phyloP scores from a whole-genome alignment of 2,797 vertebrate species.

The Chiroxiphia lanceolata region DNA sequence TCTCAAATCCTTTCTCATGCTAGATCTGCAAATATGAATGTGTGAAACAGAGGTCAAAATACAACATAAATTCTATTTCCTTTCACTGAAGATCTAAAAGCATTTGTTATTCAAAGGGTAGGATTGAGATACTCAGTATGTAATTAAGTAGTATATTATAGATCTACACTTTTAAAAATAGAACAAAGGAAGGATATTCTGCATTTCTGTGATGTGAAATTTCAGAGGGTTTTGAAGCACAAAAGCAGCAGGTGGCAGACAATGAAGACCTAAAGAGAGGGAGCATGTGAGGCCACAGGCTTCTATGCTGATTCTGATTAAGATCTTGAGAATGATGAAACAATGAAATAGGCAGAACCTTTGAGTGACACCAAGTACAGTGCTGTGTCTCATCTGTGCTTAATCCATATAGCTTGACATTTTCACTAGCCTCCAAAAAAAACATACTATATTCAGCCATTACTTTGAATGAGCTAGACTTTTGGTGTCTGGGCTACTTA shows the following conservation, averaged over 20 bases:
- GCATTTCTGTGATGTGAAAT: neutral
- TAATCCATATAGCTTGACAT: neutral
- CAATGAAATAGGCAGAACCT: conserved; percentile 9
- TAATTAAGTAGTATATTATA: neutral
- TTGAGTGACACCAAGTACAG: neutral
- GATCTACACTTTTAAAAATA: neutral
- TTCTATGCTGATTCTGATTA: neutral
- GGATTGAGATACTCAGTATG: neutral
- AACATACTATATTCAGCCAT: neutral
- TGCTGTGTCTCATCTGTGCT: neutral
- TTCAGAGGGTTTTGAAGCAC: neutral
- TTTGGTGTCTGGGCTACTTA: neutral
- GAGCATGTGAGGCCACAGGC: neutral
- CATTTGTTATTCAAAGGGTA: neutral
- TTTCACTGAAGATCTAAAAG: neutral
- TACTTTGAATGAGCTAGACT: neutral
- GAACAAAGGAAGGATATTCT: neutral
- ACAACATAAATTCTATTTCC: neutral
- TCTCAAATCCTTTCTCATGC: neutral
- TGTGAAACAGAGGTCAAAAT: neutral
- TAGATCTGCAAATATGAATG: neutral
- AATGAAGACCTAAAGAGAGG: neutral
- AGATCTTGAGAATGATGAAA: neutral
- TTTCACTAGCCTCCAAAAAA: neutral
- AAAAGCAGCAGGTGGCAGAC: conserved; percentile 1